These are phyloP conservation scores for Zaprionus tsacasi DNA, from an alignment of 1,140 invertebrate genomes.

Conservation along the genomic window DNA sequence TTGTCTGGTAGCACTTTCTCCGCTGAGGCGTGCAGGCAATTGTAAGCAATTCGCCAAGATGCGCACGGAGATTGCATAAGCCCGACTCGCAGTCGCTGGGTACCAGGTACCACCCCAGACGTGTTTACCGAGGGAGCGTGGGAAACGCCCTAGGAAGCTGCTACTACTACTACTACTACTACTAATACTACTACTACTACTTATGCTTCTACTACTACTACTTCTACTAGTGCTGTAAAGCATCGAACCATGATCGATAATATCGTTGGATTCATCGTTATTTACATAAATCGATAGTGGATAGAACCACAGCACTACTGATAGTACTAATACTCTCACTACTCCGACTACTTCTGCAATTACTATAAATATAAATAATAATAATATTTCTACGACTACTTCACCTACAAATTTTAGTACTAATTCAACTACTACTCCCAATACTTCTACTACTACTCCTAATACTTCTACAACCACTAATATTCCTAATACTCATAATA, in stretches of 20 bases:
- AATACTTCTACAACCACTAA: no score
- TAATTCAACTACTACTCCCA: no score
- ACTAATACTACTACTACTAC: background rate
- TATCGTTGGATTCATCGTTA: no score
- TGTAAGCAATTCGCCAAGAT: conserved; percentile 66
- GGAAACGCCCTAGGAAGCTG: background rate
- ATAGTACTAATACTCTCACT: no score
- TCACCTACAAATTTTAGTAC: no score
- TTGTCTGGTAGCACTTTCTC: conserved; percentile 73
- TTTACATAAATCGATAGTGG: no score
- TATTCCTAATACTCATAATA: no score
- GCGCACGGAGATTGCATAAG: conserved; percentile 70
- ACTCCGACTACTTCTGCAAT: background rate
- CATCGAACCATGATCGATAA: background rate
- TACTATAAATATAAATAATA: no score
- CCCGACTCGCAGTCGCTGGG: conserved; percentile 44
- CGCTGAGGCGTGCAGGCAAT: conserved; percentile 46
- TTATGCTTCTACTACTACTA: no score
- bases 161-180: background rate
- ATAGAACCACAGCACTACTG: no score
- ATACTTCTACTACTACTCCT: no score
- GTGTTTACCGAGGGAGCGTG: background rate
- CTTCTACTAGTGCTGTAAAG: background rate
- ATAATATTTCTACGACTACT: background rate
- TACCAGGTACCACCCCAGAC: background rate